These are phyloP conservation scores for Amphilophus citrinellus DNA, from an alignment of 2,113 vertebrate species.

Conservation along the genomic window DNA sequence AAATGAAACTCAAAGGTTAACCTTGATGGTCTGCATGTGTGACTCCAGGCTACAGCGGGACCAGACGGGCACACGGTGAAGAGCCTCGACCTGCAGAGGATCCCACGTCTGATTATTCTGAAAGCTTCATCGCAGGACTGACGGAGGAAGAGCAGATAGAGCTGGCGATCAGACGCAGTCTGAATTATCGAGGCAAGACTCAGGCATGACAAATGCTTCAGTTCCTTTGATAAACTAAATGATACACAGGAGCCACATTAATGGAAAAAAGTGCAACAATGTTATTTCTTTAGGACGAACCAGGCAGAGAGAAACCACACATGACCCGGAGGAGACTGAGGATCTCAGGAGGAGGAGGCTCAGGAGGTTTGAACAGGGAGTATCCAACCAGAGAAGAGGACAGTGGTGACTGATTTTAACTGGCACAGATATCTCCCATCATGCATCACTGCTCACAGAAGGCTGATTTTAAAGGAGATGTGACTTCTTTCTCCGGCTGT, in stretches of 20 bases:
- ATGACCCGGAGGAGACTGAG: constrained; percentile 47
- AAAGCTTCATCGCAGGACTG: constrained; percentile 78
- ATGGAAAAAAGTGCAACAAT: background rate
- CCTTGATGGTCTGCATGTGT: background rate
- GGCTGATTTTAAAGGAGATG: no score
- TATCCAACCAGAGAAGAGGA: background rate
- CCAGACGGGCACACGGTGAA: background rate
- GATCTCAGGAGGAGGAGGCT: constrained; percentile 61
- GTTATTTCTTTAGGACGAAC: constrained; percentile 43
- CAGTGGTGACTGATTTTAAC: background rate
- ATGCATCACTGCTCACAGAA: no score
- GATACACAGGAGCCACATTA: background rate
- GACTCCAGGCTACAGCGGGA: background rate
- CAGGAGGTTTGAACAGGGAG: background rate
- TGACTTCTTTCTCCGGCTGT: background rate
- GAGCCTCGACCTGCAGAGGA: background rate
- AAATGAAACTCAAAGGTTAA: background rate
- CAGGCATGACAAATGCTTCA: background rate
- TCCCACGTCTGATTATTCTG: background rate
- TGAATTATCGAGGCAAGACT: constrained; percentile 83
- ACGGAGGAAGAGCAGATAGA: constrained; percentile 90
- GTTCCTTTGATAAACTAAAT: background rate
- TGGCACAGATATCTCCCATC: background rate
- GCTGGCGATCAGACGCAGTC: constrained; percentile 86
- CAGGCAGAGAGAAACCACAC: constrained; percentile 2